These are phyloP conservation scores for Lepidostoma basale DNA, from an alignment of 1,140 invertebrate genomes.

Conservation along the genomic window DNA sequence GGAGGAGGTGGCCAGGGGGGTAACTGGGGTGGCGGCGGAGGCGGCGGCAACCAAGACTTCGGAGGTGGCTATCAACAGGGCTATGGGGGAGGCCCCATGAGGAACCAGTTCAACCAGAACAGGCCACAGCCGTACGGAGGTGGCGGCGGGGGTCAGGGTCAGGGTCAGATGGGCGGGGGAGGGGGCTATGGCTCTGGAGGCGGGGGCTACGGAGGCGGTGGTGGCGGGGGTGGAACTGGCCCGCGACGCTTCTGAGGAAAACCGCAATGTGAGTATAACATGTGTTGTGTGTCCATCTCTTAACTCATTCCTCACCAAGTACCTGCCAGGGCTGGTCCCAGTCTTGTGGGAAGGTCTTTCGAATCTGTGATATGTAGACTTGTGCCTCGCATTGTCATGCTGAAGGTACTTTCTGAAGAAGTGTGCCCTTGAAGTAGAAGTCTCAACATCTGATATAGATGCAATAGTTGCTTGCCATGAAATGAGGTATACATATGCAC, in stretches of 20 bases:
- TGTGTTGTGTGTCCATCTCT: too few relatives aligned
- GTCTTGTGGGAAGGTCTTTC: too few relatives aligned
- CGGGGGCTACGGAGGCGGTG: conserved; percentile 38
- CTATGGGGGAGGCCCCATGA: conserved; percentile 72
- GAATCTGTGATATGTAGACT: too few relatives aligned
- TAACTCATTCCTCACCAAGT: too few relatives aligned
- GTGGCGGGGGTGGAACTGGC: conserved; percentile 19
- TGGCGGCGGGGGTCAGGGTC: conserved; percentile 47
- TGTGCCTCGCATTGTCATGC: neutral
- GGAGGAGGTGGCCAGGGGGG: conserved; percentile 60
- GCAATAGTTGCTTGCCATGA: too few relatives aligned
- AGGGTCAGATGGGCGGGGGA: conserved; percentile 47
- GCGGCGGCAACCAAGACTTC: conserved; percentile 67
- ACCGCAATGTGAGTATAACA: conserved; percentile 34
- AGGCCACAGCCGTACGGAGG: conserved; percentile 69
- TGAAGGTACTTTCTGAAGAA: too few relatives aligned
- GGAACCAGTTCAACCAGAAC: conserved; percentile 69
- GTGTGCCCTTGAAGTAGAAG: too few relatives aligned
- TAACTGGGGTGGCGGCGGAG: conserved; percentile 63
- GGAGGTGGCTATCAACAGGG: conserved; percentile 77
- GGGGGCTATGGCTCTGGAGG: conserved; percentile 28
- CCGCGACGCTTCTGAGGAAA: conserved; percentile 33
- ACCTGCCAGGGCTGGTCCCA: too few relatives aligned
- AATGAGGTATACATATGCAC: too few relatives aligned
- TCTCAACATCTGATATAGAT: too few relatives aligned